These are phyloP conservation scores for Chloroclysta siterata DNA, from an alignment of 2,888 invertebrate species.

Conservation along the genomic window DNA sequence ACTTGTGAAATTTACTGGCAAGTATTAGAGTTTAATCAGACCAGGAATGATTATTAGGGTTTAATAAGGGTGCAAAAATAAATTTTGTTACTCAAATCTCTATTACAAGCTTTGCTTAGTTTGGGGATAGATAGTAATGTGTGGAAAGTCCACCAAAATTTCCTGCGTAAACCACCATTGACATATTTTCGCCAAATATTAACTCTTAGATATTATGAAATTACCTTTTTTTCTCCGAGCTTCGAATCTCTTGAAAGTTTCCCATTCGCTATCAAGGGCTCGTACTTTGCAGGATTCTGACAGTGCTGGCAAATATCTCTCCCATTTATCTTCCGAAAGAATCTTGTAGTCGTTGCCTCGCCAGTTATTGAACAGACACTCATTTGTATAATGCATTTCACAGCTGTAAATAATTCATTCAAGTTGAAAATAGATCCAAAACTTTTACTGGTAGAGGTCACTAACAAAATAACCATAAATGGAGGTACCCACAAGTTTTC, in stretches of 20 bases:
- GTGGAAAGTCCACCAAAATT: too few species aligned
- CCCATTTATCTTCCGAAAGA: conserved; percentile 64
- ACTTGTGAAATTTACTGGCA: too few species aligned
- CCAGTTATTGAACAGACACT: conserved; percentile 71
- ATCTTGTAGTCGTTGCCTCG: conserved; percentile 56
- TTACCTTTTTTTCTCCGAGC: conserved; percentile 37
- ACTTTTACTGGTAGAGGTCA: neutral
- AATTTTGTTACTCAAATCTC: too few species aligned
- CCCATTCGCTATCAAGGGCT: conserved; percentile 44
- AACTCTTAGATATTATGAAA: too few species aligned
- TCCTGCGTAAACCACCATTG: too few species aligned
- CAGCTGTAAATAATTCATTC: conserved; percentile 56
- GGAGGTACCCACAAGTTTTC: conserved; percentile 62
- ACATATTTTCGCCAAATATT: too few species aligned
- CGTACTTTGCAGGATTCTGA: conserved; percentile 83
- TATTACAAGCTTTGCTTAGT: too few species aligned
- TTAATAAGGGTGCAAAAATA: too few species aligned
- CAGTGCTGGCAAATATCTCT: conserved; percentile 80
- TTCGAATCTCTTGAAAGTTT: conserved; percentile 44
- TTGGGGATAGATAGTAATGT: too few species aligned
- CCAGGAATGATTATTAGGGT: too few species aligned
- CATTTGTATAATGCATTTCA: conserved; percentile 52
- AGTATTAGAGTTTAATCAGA: too few species aligned
- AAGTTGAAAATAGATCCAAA: neutral
- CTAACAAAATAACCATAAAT: neutral